Base-by-base conservation (phyloP, 2,113 vertebrate genomes). In the Leptobrachium leishanense region DNA sequence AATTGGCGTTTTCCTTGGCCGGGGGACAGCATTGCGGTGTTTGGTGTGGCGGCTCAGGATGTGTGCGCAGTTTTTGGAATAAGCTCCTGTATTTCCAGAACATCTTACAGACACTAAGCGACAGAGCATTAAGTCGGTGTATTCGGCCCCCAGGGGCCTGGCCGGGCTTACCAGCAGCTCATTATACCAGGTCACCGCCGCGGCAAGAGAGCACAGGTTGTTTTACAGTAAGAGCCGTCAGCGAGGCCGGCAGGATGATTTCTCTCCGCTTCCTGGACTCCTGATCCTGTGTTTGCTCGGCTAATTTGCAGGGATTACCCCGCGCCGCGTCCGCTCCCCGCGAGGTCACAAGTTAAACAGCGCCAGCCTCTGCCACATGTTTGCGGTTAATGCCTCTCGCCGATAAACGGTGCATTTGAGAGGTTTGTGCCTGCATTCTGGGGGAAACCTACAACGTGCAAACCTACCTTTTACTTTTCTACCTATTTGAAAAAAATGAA, bases 1-100 rank as follows among this genome's bases (percentile, higher is more conserved):
- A 80, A 80, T 80, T 80, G 50, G 70, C 3, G 70, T 80, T 80
- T 79, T 68, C 72, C 41, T 80, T 80, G 77, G 77, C 77, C 31
- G 2, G 1, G 43, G n/a, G 57, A 73, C 62, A 73, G 77, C 50
- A 44, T 42, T 11, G 12, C 10, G 41, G 40, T 57, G 77, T 74
- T 73, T 67, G 70, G 71, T 44, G 63, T 66, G 63, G 77, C n/a
- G 63, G 77, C 63, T 80, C 77, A 67, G 77, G 70, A 73, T 66
- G 70, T 74, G 71, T 40, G 40, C 64, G 53, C 40, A 15, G 39
- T 77, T 69, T 31, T 63, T 70, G 67, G 67, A 70, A 77, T 50
- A 62, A 70, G 50, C 76, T 77, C 55, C 68, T 70, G 67, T 50
- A 77, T 70, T 68, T 69, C 68, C 66, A 77, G 55, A 50, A 69